A percentile compares a stretch with the other conserved stretches of the same genome.
phyloP scores from a whole-genome alignment of 2,888 invertebrate species.

The Torymus texanus region DNA sequence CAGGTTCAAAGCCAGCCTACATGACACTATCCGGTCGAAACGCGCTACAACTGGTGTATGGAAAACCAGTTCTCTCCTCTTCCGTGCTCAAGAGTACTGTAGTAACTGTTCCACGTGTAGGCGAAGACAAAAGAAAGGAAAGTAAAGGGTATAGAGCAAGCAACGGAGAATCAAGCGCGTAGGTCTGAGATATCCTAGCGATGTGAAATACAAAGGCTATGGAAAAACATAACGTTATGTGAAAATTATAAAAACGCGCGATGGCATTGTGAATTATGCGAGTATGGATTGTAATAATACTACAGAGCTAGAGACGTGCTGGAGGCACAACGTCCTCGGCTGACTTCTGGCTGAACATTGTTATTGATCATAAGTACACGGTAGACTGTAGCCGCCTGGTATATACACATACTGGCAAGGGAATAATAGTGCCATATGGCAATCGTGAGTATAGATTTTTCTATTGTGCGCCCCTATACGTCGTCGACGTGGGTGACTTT shows the following conservation, averaged over 20 bases:
- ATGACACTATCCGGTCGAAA: no score
- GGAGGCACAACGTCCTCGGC: no score
- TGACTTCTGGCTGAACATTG: not conserved
- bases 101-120: conserved; percentile 15
- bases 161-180: not conserved
- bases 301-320: no score
- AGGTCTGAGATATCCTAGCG: not conserved
- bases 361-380: not conserved
- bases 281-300: no score
- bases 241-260: not conserved
- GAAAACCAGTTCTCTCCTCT: conserved; percentile 33
- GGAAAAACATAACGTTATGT: not conserved
- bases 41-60: conserved; percentile 18
- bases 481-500: no score
- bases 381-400: not conserved
- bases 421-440: conserved; percentile 19
- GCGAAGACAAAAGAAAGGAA: conserved; percentile 26
- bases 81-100: not conserved
- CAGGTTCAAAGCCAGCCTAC: not conserved
- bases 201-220: not conserved
- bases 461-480: not conserved
- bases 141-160: not conserved
- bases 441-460: conserved; percentile 14
- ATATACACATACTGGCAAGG: not conserved
- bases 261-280: not conserved